Evolutionary conservation across 2,797 vertebrate species (phyloP).

Genomic region (Synaphobranchus kaupii): DNA sequence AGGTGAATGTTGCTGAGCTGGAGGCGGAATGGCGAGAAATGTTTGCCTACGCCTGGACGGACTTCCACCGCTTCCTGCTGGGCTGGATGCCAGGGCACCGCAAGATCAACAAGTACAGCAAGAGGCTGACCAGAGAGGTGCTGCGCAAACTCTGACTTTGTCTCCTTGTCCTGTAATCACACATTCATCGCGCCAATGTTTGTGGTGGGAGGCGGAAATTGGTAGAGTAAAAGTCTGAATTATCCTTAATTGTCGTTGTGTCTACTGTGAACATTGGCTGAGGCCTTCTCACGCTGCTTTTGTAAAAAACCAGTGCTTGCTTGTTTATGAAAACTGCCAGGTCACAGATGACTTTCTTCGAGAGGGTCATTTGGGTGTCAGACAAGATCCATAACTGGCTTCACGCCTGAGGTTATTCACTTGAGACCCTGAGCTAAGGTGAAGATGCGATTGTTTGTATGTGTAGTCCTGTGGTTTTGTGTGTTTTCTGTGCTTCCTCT

Average conservation of each 20-base stretch:
- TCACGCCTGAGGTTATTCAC: background rate
- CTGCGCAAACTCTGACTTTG: constrained; percentile 50
- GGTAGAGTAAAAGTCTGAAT: background rate
- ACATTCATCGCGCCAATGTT: background rate
- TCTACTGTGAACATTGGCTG: background rate
- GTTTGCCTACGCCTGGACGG: constrained; percentile 75
- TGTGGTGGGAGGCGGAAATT: background rate
- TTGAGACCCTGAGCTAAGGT: background rate
- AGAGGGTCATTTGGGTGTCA: no score
- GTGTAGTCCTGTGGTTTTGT: background rate
- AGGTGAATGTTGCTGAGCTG: constrained; percentile 60
- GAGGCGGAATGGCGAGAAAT: constrained; percentile 74
- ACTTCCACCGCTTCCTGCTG: constrained; percentile 76
- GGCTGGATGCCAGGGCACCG: constrained; percentile 77
- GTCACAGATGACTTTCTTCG: background rate
- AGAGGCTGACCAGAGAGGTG: constrained; percentile 66
- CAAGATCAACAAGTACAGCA: constrained; percentile 74
- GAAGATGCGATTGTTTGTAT: background rate
- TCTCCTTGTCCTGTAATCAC: background rate
- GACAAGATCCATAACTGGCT: background rate
- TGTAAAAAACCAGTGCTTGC: background rate
- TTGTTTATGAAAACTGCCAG: background rate
- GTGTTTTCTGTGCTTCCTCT: background rate
- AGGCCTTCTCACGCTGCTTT: background rate
- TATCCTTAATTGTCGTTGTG: background rate